Conservation (phyloP, 1,140 invertebrate species). For the Aleiodes sp. region DNA sequence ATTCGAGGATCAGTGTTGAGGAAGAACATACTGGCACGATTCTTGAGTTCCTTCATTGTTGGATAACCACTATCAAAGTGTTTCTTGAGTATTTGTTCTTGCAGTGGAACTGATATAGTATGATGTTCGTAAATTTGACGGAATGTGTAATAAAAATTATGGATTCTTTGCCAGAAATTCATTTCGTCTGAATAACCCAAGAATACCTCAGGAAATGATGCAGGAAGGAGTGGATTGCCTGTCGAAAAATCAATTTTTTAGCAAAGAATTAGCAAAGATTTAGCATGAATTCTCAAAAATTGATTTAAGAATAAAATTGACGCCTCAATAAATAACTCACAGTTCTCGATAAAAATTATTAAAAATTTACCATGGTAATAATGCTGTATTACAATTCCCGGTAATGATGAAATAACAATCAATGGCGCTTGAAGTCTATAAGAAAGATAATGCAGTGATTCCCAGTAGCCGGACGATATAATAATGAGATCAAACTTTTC, state of each 20-base stretch:
- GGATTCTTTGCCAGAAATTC: conserved; percentile 58
- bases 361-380: conserved; percentile 38
- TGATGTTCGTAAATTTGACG: conserved; percentile 45
- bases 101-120: conserved; percentile 34
- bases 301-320: too few relatives aligned
- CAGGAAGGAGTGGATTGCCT: conserved; percentile 61
- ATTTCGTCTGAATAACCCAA: conserved; percentile 49
- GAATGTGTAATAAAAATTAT: conserved; percentile 37
- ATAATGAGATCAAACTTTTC: conserved; percentile 34
- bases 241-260: not conserved
- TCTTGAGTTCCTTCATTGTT: conserved; percentile 60
- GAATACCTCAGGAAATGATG: conserved; percentile 60
- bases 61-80: conserved; percentile 60
- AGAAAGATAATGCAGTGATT: conserved; percentile 39
- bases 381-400: conserved; percentile 32
- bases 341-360: not conserved
- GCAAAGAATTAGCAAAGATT: not conserved
- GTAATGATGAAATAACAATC: conserved; percentile 45
- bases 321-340: too few relatives aligned
- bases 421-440: conserved; percentile 45
- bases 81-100: conserved; percentile 52
- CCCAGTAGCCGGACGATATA: not conserved
- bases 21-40: conserved; percentile 67
- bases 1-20: conserved; percentile 64
- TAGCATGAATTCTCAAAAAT: too few relatives aligned